phyloP scores from a whole-genome alignment of 2,888 invertebrate species.

The Myopa tessellatipennis region DNA sequence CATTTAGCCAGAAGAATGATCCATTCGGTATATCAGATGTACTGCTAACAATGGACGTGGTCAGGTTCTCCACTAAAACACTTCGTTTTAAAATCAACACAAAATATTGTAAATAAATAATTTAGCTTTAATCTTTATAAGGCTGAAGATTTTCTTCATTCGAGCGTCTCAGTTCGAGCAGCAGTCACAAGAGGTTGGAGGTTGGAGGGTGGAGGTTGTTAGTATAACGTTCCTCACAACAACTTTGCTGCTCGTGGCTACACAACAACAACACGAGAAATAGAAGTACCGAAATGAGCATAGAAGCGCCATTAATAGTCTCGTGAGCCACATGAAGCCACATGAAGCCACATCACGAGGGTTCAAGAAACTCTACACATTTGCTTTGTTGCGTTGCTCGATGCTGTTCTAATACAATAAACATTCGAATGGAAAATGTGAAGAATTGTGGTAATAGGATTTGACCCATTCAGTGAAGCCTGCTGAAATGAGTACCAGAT shows the following conservation, averaged over 20 bases:
- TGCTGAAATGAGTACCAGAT: too few species aligned
- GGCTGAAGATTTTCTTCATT: too few species aligned
- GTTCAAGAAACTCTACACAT: conserved; percentile 24
- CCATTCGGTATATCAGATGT: too few species aligned
- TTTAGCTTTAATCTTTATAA: too few species aligned
- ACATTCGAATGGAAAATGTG: conserved; percentile 19
- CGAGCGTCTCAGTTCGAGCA: too few species aligned
- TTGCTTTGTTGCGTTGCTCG: not conserved
- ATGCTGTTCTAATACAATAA: conserved; percentile 1
- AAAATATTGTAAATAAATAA: too few species aligned
- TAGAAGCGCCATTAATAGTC: not conserved
- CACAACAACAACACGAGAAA: conserved; percentile 14
- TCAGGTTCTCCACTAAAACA: too few species aligned
- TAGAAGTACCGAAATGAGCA: conserved; percentile 12
- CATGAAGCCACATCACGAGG: conserved; percentile 3
- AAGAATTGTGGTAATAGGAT: not conserved
- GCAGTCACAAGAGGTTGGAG: too few species aligned
- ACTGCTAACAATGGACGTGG: too few species aligned
- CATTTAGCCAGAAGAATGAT: too few species aligned
- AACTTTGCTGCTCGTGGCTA: not conserved
- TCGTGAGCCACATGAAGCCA: conserved; percentile 2
- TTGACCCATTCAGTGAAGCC: not conserved
- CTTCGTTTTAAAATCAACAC: too few species aligned
- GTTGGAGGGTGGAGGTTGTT: not conserved
- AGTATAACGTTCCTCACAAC: conserved; percentile 16